A percentile compares a stretch with the other conserved stretches of the same genome.
Conservation (phyloP, 2,888 invertebrate genomes). For the Parelbella ahira region DNA sequence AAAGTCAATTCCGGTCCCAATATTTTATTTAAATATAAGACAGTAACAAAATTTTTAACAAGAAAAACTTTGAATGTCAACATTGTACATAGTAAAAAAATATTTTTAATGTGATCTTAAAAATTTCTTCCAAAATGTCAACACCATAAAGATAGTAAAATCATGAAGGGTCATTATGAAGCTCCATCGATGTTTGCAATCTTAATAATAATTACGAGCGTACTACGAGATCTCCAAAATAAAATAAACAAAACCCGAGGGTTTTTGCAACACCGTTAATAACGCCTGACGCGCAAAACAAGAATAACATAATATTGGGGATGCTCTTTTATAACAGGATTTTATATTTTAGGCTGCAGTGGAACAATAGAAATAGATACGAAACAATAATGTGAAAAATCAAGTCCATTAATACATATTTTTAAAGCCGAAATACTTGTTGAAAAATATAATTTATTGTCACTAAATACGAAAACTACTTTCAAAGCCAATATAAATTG, state of each 20-base stretch:
- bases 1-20: slow-evolving; percentile 61
- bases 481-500: slow-evolving; percentile 17
- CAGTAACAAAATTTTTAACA: slow-evolving; percentile 65
- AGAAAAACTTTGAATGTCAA: slow-evolving; percentile 67
- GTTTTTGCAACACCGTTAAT: too few species aligned
- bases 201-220: too few species aligned
- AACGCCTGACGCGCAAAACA: too few species aligned
- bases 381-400: slow-evolving; percentile 24
- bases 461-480: slow-evolving; percentile 12
- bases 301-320: too few species aligned
- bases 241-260: too few species aligned
- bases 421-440: slow-evolving; percentile 14
- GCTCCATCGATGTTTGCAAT: too few species aligned
- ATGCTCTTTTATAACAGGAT: too few species aligned
- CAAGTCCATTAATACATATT: slow-evolving; percentile 15
- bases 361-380: too few species aligned
- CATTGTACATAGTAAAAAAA: slow-evolving; percentile 22
- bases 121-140: slow-evolving; percentile 25
- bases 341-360: too few species aligned
- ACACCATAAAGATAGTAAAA: slow-evolving; percentile 22
- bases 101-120: slow-evolving; percentile 18
- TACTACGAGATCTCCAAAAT: too few species aligned
- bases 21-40: slow-evolving; percentile 34
- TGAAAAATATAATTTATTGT: slow-evolving; percentile 21
- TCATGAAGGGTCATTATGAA: too few species aligned